These are phyloP conservation scores for Oreochromis spilurus DNA, from an alignment of 2,113 vertebrate species.

Conservation along the genomic window DNA sequence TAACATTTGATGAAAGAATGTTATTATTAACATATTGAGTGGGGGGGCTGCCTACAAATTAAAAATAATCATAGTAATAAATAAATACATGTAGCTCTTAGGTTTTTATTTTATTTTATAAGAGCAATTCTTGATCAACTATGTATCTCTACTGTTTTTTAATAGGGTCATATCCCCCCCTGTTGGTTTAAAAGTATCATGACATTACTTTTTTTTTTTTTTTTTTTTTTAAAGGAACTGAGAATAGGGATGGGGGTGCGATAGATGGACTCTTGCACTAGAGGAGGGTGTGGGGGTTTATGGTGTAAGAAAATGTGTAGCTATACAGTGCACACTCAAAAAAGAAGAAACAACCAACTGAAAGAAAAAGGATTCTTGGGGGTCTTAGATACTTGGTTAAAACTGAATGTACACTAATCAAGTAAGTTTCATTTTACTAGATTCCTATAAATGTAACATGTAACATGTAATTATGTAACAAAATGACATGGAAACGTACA, in stretches of 20 bases:
- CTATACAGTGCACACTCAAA: background rate
- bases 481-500: background rate
- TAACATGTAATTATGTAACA: background rate
- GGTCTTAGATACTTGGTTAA: background rate
- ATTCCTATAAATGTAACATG: background rate
- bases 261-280: background rate
- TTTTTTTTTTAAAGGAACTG: background rate
- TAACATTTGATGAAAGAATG: background rate
- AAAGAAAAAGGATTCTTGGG: background rate
- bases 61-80: background rate
- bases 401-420: background rate
- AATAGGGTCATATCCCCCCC: constrained; percentile 37
- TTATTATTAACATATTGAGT: too few relatives aligned
- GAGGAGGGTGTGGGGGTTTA: background rate
- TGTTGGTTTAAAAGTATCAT: constrained; percentile 27
- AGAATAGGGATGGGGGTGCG: background rate
- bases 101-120: background rate
- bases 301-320: background rate
- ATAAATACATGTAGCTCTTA: too few relatives aligned
- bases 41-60: background rate
- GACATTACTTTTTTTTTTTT: rapidly evolving
- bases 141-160: background rate
- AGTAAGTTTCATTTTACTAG: background rate
- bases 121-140: background rate
- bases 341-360: background rate